Evolutionary conservation across 2,113 vertebrate species (phyloP), one percentile per base, ranked within the genome.

Genomic region (Ptilorrhoa leucosticta): DNA sequence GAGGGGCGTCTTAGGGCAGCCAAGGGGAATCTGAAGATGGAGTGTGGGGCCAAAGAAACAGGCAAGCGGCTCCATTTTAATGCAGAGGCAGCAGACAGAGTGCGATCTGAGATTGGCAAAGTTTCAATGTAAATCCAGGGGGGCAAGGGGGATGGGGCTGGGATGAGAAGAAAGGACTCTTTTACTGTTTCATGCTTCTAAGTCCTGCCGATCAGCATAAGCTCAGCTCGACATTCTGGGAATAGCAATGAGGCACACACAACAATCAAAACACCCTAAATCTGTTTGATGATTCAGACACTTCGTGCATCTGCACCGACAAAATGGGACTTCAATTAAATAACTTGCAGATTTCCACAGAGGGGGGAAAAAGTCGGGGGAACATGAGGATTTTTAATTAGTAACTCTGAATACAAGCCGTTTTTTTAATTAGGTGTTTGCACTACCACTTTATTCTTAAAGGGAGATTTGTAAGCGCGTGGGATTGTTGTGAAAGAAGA

Each of bases 191-290:
- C 97, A 97, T 97, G 98, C 98, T 96, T 97, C 98, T 98, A 96
- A 98, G 97, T 98, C 97, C 96, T 98, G 96, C 98, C 96, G 96
- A 98, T 98, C 97, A 98, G 97, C 98, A 97, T 97, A 97, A 98
- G 97, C 98, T 97, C 94, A 92, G 95, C 97, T 97, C 96, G 97
- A 98, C 98, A 98, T 98, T 98, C 97, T 93, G 97, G 95, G 98
- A 98, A 98, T 98, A 98, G 98, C 98, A 98, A 98, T 98, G 98
- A 98, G 97, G 97, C 89, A 57, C 97, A 89, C 97, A 97, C 97
- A 97, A 97, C 97, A 97, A 97, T 97, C 97, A 97, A 96, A 98
- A 98, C 97, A 97, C 97, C 96, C 97, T 96, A 97, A 97, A 97
- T 97, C 97, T 97, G 97, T 97, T 98, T 98, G 98, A 97, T 97